Percentiles rank a stretch among this genome's conserved stretches.
These are phyloP conservation scores for Trissolcus basalis DNA, from an alignment of 1,140 invertebrate species.

Conservation along the genomic window DNA sequence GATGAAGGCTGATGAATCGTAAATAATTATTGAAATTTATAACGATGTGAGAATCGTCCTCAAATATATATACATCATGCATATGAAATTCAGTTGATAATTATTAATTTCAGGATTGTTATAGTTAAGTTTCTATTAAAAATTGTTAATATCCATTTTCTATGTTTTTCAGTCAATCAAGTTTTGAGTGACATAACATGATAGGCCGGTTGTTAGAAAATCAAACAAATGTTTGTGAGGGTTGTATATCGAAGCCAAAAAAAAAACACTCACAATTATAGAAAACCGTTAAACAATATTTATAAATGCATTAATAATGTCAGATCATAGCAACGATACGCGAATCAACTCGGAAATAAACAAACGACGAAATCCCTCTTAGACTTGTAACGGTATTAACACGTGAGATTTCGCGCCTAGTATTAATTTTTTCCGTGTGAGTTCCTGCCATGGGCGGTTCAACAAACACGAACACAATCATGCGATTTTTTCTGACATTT, in stretches of 20 bases:
- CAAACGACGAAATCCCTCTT: constrained; percentile 38
- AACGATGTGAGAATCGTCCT: too few species aligned
- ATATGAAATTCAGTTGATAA: too few species aligned
- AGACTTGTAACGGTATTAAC: constrained; percentile 43
- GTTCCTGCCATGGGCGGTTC: constrained; percentile 11
- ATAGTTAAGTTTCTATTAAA: too few species aligned
- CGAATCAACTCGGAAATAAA: constrained; percentile 33
- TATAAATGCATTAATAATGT: constrained; percentile 40
- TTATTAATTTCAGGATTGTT: too few species aligned
- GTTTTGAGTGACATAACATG: background rate
- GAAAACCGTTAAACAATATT: constrained; percentile 41
- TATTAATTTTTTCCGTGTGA: constrained; percentile 34
- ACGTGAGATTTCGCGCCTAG: constrained; percentile 37
- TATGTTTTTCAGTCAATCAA: too few species aligned
- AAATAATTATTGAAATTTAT: too few species aligned
- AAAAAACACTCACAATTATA: constrained; percentile 18
- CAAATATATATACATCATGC: too few species aligned
- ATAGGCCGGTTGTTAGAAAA: background rate
- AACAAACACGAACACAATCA: constrained; percentile 30
- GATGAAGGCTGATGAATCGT: too few species aligned
- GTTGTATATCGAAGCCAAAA: constrained; percentile 8
- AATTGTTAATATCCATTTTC: too few species aligned
- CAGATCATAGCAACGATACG: constrained; percentile 31
- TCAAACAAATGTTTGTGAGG: constrained; percentile 32
- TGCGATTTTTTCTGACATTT: constrained; percentile 13